A percentile compares a stretch with the other conserved stretches of the same genome.
These are phyloP conservation scores for Sander lucioperca DNA, from an alignment of 2,113 vertebrate genomes.

Conservation along the genomic window DNA sequence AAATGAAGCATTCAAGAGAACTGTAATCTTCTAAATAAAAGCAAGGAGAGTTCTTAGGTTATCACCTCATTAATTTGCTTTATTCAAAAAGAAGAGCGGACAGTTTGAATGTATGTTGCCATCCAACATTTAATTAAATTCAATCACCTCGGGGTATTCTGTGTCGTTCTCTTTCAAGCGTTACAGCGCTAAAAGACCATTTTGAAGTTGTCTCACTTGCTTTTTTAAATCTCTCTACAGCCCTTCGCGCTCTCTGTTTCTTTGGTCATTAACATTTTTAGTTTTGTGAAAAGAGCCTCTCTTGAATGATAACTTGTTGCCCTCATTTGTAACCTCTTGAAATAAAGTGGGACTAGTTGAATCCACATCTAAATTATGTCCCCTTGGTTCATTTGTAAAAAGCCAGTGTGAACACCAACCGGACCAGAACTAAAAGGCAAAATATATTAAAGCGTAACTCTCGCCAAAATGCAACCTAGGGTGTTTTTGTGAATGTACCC, in stretches of 20 bases:
- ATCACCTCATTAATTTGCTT: conserved; percentile 58
- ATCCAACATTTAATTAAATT: conserved; percentile 67
- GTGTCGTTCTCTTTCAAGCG: conserved; percentile 53
- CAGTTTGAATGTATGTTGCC: conserved; percentile 23
- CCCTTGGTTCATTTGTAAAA: not conserved
- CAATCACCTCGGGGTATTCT: conserved; percentile 42
- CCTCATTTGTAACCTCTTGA: conserved; percentile 46
- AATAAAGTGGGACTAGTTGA: conserved; percentile 28
- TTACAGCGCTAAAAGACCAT: conserved; percentile 48
- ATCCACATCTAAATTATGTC: conserved; percentile 25
- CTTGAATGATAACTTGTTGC: conserved; percentile 39
- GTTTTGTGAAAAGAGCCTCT: conserved; percentile 48
- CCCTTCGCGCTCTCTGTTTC: not conserved
- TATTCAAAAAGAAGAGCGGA: conserved; percentile 25
- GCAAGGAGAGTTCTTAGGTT: conserved; percentile 49
- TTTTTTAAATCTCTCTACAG: conserved; percentile 37
- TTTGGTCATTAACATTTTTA: conserved; percentile 60
- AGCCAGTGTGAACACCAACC: not conserved
- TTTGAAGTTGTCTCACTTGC: conserved; percentile 35
- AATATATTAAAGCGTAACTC: not conserved
- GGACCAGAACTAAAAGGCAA: not conserved
- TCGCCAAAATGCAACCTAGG: no score
- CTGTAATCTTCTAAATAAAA: conserved; percentile 55
- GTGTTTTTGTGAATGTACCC: no score
- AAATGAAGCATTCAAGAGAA: conserved; percentile 39